Base-by-base conservation (phyloP, 2,113 vertebrate species). In the Plotosus lineatus region DNA sequence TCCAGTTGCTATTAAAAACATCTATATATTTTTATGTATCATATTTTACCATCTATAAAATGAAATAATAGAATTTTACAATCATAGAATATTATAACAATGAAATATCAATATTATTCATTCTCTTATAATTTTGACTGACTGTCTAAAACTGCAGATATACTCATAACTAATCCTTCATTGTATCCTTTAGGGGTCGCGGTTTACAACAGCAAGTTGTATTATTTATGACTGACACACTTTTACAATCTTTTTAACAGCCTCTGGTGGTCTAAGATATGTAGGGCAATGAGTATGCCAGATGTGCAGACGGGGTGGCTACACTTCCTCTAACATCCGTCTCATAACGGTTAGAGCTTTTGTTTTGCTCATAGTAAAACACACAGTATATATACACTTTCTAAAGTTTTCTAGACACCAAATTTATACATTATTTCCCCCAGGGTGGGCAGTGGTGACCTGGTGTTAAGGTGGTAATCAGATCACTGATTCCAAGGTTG, bases 231-330 rank as follows among this genome's bases (percentile, higher is more conserved):
- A 74, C 51, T 31, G 51, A 68, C 71, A 60, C 46, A 53, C 58
- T 88, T 78, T 83, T 51, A 87, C 85, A 84, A 82, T 68, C 40
- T 77, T 36, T 61, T 69, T 76, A 82, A 44, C 77, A 85, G 75
- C 80, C 42, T 21, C 38, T 17, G 11, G 69, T 73, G 69, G 28
- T 17, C 31, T 51, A 74, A 78, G 76, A 85, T 83, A 89, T 91
- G 44, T 88, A 89, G 89, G 87, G 69, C 84, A 91, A 92, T 90
- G 83, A 15, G 73, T 83, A 88, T 88, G 87, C 86, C 92, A 94
- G 91, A 93, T 92, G 93, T 89, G 78, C 68, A 85, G 76, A 87
- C 83, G 75, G 80, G 28, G 28, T 38, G 46, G 60, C 38, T 26
- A 66, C 36, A 42, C 61, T 23, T 50, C 10, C 80, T 44, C 56